These are phyloP conservation scores for Euproctis similis DNA, from an alignment of 2,888 invertebrate genomes.

Conservation along the genomic window DNA sequence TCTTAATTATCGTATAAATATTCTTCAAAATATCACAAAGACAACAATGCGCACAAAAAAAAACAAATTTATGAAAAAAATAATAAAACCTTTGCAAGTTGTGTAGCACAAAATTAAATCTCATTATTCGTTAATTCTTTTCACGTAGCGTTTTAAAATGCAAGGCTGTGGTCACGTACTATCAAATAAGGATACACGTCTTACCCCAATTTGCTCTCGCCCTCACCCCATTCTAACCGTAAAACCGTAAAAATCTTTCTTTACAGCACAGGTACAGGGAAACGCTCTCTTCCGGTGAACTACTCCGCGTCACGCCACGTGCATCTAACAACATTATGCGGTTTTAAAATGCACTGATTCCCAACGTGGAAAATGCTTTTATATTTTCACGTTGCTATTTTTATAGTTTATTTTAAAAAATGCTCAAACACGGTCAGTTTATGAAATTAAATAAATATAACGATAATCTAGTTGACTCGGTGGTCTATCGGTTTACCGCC, in stretches of 20 bases:
- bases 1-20: too few relatives aligned
- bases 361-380: constrained; percentile 16
- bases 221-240: constrained; percentile 12
- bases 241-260: constrained; percentile 64
- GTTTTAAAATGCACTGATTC: constrained; percentile 41
- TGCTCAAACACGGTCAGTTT: too few relatives aligned
- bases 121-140: constrained; percentile 24
- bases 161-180: constrained; percentile 57
- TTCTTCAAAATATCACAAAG: too few relatives aligned
- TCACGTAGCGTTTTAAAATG: constrained; percentile 45
- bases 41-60: too few relatives aligned
- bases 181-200: constrained; percentile 56
- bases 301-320: constrained; percentile 37
- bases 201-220: constrained; percentile 15
- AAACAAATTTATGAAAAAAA: too few relatives aligned
- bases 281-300: constrained; percentile 54
- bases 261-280: constrained; percentile 59
- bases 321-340: constrained; percentile 27
- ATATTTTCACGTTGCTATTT: too few relatives aligned
- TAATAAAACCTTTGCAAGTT: too few relatives aligned
- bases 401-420: too few relatives aligned
- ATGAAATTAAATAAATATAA: too few relatives aligned
- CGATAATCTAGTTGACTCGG: too few relatives aligned
- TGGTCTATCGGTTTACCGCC: too few relatives aligned
- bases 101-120: constrained; percentile 20